Evolutionary conservation across 1,140 invertebrate genomes (phyloP), one percentile per base, ranked within the genome.

Genomic region (Goniozus legneri): DNA sequence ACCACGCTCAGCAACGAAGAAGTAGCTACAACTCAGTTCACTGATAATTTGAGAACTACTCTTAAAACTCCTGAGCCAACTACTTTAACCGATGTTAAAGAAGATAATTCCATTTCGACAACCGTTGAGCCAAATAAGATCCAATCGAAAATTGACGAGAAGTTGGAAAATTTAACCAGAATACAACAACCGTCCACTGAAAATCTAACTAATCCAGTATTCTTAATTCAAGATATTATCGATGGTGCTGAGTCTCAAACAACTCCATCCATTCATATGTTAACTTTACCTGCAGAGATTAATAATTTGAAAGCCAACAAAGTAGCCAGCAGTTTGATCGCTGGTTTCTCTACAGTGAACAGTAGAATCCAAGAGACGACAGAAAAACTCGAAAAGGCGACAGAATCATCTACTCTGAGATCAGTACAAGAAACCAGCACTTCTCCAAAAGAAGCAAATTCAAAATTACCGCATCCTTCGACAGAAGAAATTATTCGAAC

Each of bases 321-420:
- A 15, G 44, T 72, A 12, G 69, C 58, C 3, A 74, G 71, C 50
- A 59, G 67, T 22, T 47, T 74, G 1, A 71, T 73, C 20, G 70
- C 71, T 16, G 69, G 69, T 48, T 66, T 58, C 21, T 8, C 40
- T 14, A 44, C 38, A n/a, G n/a, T n/a, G n/a, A n/a, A n/a, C n/a
- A n/a, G n/a, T n/a, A n/a, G n/a, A n/a, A n/a, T n/a, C n/a, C n/a
- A n/a, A n/a, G n/a, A n/a, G n/a, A n/a, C n/a, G n/a, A n/a, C n/a
- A 31, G 33, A 10, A 1, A n/a, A 34, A 3, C 3, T 8, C 19
- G 34, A 12, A 14, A 4, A 27, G 2, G 19, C 31, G 12, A 10
- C 16, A 1, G 36, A 21, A 50, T 45, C 19, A 34, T 34, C 10
- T 41, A 18, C 16, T 8, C n/a, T n/a, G n/a, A n/a, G n/a, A n/a